Evolutionary conservation across 2,797 vertebrate species (phyloP).

Genomic region (Champsocephalus esox): DNA sequence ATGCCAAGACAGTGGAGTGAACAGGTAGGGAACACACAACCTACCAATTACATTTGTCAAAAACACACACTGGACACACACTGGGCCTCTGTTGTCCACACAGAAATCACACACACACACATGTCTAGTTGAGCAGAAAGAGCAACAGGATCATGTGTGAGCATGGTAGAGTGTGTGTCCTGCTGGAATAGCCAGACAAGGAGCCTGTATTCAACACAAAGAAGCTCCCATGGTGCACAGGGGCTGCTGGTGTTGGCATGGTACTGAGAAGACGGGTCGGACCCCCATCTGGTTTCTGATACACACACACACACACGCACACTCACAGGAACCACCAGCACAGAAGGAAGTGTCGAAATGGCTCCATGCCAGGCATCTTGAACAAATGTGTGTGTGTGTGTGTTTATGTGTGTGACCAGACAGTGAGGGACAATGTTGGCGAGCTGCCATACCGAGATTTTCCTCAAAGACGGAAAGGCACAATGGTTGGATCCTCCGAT

Average conservation of each 20-base stretch:
- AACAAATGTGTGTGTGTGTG: conserved; percentile 46
- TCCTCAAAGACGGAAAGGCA: conserved; percentile 55
- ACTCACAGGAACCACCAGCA: conserved; percentile 20
- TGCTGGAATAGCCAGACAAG: conserved; percentile 44
- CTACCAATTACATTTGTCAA: not conserved
- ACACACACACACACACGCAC: conserved; percentile 28
- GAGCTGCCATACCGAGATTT: conserved; percentile 57
- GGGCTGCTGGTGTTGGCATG: conserved; percentile 65
- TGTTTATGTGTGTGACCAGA: conserved; percentile 65
- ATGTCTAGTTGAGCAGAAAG: not conserved
- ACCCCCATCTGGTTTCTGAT: conserved; percentile 76
- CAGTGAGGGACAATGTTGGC: conserved; percentile 72
- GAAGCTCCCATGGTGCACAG: conserved; percentile 62
- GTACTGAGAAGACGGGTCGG: conserved; percentile 63
- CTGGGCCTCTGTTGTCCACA: not conserved
- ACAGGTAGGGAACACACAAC: conserved; percentile 3
- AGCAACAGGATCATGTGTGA: conserved; percentile 24
- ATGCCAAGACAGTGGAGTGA: not conserved
- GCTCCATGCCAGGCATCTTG: conserved; percentile 67
- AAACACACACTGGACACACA: not conserved
- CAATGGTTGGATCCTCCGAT: conserved; percentile 13
- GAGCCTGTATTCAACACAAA: conserved; percentile 60
- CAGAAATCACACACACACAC: not conserved
- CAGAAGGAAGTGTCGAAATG: conserved; percentile 57
- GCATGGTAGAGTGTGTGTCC: conserved; percentile 12